Percentiles rank a stretch among this genome's conserved stretches.
phyloP scores from a whole-genome alignment of 92 coral and sea anemone genomes.

The Desmophyllum pertusum region DNA sequence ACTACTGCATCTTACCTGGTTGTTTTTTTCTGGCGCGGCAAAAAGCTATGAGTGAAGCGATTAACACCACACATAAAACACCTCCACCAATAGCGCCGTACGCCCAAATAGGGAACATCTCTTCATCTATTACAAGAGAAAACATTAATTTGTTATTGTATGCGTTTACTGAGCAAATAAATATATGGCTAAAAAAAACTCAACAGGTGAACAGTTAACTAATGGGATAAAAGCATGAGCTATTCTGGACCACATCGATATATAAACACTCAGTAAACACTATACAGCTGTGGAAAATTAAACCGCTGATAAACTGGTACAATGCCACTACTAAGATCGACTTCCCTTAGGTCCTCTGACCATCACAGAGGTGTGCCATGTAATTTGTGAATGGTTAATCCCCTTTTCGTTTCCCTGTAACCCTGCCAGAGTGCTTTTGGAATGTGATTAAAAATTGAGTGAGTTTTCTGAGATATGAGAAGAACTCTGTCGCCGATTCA shows the following conservation, averaged over 20 bases:
- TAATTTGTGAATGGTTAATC: too few species aligned
- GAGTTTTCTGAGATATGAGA: not conserved
- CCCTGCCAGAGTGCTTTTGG: not conserved
- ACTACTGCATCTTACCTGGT: conserved; percentile 51
- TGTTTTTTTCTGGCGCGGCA: conserved; percentile 34
- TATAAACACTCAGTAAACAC: not conserved
- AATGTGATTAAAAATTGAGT: not conserved
- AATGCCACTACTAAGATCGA: too few species aligned
- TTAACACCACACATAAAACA: conserved; percentile 24
- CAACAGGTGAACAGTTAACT: too few species aligned
- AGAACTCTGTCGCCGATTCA: not conserved
- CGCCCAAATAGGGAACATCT: conserved; percentile 58
- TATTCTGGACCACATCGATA: not conserved
- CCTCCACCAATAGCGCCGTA: conserved; percentile 59
- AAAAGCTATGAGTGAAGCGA: conserved; percentile 19
- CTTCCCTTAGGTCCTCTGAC: too few species aligned
- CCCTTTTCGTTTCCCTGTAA: too few species aligned
- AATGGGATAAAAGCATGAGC: not conserved
- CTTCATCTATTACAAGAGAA: not conserved
- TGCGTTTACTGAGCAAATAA: not conserved
- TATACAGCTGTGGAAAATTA: too few species aligned
- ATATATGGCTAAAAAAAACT: too few species aligned
- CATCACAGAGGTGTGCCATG: too few species aligned
- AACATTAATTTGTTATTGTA: not conserved
- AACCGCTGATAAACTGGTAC: too few species aligned